Percentiles rank a stretch among this genome's conserved stretches.
Conservation (phyloP, 2,797 vertebrate genomes). For the Megalops cyprinoides region DNA sequence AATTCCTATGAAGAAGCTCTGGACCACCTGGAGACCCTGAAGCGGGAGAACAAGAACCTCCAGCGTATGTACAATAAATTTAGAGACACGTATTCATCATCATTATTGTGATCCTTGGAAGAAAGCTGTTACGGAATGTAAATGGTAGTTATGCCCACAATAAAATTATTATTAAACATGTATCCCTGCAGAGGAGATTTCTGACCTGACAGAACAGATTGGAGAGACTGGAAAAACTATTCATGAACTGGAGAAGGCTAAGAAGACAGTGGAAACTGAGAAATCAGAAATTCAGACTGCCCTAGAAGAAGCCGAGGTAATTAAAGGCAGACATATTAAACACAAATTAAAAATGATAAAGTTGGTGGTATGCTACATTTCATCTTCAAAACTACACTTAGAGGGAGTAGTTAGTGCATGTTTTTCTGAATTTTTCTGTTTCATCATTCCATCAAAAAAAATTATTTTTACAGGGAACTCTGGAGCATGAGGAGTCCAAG, state of each 20-base stretch:
- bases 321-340: neutral
- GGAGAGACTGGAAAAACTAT: conserved; percentile 83
- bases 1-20: conserved; percentile 75
- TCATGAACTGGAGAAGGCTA: conserved; percentile 85
- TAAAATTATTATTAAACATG: neutral
- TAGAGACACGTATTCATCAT: neutral
- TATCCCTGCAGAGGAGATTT: conserved; percentile 80
- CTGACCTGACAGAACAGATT: conserved; percentile 85
- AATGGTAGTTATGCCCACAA: neutral
- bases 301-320: conserved; percentile 88
- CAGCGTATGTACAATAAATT: conserved; percentile 39
- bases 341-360: neutral
- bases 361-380: too few relatives aligned
- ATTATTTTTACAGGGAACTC: conserved; percentile 70
- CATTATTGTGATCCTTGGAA: neutral
- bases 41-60: conserved; percentile 54
- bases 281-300: conserved; percentile 83
- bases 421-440: too few relatives aligned
- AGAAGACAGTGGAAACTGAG: conserved; percentile 82
- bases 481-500: conserved; percentile 90
- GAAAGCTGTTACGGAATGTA: neutral
- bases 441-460: neutral
- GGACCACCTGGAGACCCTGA: conserved; percentile 75
- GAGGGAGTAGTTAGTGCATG: too few relatives aligned
- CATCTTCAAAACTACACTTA: too few relatives aligned